Evolutionary conservation across 2,113 vertebrate species (phyloP), one percentile per base, ranked within the genome.

Genomic region (Chionis minor): DNA sequence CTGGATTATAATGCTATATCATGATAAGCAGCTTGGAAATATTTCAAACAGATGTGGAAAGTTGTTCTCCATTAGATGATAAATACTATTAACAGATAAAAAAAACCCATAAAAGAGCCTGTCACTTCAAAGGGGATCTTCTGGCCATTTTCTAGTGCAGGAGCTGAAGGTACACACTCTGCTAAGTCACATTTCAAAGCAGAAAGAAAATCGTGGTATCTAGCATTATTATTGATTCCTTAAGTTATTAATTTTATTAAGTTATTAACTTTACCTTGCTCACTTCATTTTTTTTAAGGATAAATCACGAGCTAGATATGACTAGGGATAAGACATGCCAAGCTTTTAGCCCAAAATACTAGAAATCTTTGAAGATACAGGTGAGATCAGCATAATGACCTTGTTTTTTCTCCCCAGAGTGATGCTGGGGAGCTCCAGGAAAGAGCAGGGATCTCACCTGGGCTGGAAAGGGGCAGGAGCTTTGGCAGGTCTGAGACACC

Each of bases 41-140:
- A 96, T 97, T 97, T 97, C 95, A 88, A 95, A 95, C 78, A 85
- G 61, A 67, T 97, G 92, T 86, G 47, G 77, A 93, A 97, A 92
- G 82, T 94, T 94, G 81, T 92, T 90, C 86, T 88, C 51, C 28
- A 4, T 86, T 89, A 96, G 86, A 95, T 95, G 89, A 95, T 88
- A 95, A 96, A 95, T 91, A 97, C 51, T 90, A 89, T 82, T 92
- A 94, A 66, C 69, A 95, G 88, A 97, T 94, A 96, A 93, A 86
- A 66, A 91, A 65, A 65, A 92, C 28, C 52, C 82, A 52, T 90
- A 78, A 86, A 93, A 92, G 40, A 58, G 8, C 45, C 58, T 9
- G 5, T 75, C 61, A 92, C 92, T 96, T 97, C 94, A 94, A 96
- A 97, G 86, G 30, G 45, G 61, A 66, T 94, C 94, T 92, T 93